phyloP scores from a whole-genome alignment of 35 echinoderm and acorn worm species.

The Apostichopus japonicus region DNA sequence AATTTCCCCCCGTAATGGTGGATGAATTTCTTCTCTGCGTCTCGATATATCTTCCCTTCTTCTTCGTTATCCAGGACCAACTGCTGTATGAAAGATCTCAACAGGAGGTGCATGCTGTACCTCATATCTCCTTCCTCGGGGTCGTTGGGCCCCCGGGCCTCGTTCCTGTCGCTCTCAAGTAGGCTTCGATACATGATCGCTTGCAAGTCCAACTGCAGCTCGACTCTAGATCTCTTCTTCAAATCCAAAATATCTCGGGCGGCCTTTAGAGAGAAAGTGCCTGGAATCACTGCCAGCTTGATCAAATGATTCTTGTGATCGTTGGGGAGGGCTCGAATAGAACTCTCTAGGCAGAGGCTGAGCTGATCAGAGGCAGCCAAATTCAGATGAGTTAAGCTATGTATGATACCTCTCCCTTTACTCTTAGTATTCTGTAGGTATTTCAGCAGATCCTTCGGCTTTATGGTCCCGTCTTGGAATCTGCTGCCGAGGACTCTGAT shows the following conservation, averaged over 20 bases:
- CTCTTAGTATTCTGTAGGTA: slow-evolving; percentile 46
- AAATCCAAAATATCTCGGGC: slow-evolving; percentile 79
- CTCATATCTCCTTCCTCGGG: slow-evolving; percentile 47
- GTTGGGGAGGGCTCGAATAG: slow-evolving; percentile 58
- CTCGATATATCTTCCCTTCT: slow-evolving; percentile 38
- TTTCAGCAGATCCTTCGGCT: slow-evolving; percentile 74
- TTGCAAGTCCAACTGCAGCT: slow-evolving; percentile 85
- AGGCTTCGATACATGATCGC: slow-evolving; percentile 82
- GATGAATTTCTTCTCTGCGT: slow-evolving; percentile 73
- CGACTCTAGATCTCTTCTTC: slow-evolving; percentile 47
- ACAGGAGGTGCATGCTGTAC: slow-evolving; percentile 84
- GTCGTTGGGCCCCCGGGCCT: not conserved
- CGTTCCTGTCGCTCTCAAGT: slow-evolving; percentile 74
- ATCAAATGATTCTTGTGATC: slow-evolving; percentile 69
- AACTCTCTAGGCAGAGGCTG: slow-evolving; percentile 62
- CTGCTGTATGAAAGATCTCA: slow-evolving; percentile 80
- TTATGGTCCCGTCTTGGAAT: slow-evolving; percentile 78
- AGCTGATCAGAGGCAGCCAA: slow-evolving; percentile 69
- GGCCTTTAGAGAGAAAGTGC: slow-evolving; percentile 85
- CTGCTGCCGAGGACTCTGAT: slow-evolving; percentile 83
- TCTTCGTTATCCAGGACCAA: slow-evolving; percentile 47
- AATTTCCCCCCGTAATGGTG: slow-evolving; percentile 62
- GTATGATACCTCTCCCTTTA: slow-evolving; percentile 66
- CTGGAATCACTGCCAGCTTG: slow-evolving; percentile 81
- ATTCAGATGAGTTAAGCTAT: slow-evolving; percentile 67